Percentiles rank a stretch among this genome's conserved stretches.
Evolutionary conservation across 2,797 vertebrate species (phyloP).

Genomic region (Brachymystax lenok): DNA sequence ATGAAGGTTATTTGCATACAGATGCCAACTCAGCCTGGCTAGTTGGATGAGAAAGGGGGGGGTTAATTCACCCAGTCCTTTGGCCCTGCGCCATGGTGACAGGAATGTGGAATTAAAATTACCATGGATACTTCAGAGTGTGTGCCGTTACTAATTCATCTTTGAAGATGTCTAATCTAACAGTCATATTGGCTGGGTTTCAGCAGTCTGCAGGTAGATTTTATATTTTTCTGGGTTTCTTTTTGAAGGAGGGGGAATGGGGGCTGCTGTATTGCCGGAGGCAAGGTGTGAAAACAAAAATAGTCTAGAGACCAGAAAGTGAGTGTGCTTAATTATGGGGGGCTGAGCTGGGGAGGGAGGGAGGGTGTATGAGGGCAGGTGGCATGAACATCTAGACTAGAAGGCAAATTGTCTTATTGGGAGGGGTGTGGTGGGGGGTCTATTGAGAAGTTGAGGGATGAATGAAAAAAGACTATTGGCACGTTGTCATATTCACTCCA

Average conservation of each 20-base stretch:
- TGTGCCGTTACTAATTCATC: slow-evolving; percentile 30
- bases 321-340: slow-evolving; percentile 51
- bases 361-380: slow-evolving; percentile 41
- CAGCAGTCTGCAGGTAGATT: slow-evolving; percentile 4
- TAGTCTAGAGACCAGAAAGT: slow-evolving; percentile 44
- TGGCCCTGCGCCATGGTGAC: slow-evolving; percentile 35
- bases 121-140: slow-evolving; percentile 36
- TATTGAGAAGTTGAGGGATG: slow-evolving; percentile 6
- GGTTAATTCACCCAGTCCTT: slow-evolving; percentile 18
- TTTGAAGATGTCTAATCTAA: neutral
- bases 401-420: slow-evolving; percentile 47
- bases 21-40: slow-evolving; percentile 55
- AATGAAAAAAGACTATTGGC: slow-evolving; percentile 38
- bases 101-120: slow-evolving; percentile 48
- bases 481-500: slow-evolving; percentile 49
- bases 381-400: slow-evolving; percentile 23
- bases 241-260: neutral
- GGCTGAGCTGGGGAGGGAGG: neutral
- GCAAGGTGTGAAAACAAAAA: slow-evolving; percentile 38
- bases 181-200: neutral
- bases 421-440: no score
- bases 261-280: neutral
- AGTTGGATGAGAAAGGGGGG: slow-evolving; percentile 24
- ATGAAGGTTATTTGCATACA: slow-evolving; percentile 58
- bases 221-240: neutral